Base-by-base conservation (phyloP, 2,113 vertebrate genomes). In the Scopus umbretta region DNA sequence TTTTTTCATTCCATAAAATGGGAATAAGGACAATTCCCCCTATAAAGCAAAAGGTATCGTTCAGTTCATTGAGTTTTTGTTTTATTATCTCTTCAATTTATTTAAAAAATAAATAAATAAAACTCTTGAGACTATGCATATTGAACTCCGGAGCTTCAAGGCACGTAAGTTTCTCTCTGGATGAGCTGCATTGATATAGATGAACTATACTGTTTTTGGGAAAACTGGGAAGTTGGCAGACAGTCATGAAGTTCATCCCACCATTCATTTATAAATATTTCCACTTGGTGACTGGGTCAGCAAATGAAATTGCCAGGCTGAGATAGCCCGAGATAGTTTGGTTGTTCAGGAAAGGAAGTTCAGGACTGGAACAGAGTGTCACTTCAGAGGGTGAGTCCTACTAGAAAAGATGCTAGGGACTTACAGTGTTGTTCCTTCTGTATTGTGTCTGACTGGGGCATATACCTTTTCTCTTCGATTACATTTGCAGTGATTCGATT, bases 41-140 rank as follows among this genome's bases (percentile, higher is more conserved):
- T 34, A 22, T 53, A 79, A 85, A 85, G 30, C 14, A 17, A 66
- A 87, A 89, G 13, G 12, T 81, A 53, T 27, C 12, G 3, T 72
- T 85, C 32, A 61, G 5, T 18, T 85, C 0, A 0, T 5, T 73
- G 6, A 10, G 11, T 12, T n/a, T n/a, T n/a, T n/a, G n/a, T n/a
- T n/a, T n/a, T n/a, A n/a, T n/a, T n/a, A n/a, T n/a, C n/a, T n/a
- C n/a, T n/a, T n/a, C n/a, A n/a, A n/a, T n/a, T n/a, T n/a, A n/a
- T n/a, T n/a, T n/a, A n/a, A n/a, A n/a, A n/a, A n/a, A n/a, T n/a
- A n/a, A n/a, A n/a, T n/a, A n/a, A n/a, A 68, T 62, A 63, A 75
- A 82, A 29, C 16, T 88, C 34, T 38, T 70, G 32, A 86, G 21
- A 34, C 53, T 50, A 9, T 47, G 9, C 27, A 13, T 62, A 34